A percentile compares a stretch with the other conserved stretches of the same genome.
phyloP scores from a whole-genome alignment of 2,113 vertebrate species.

The Actenoides lindsayi region DNA sequence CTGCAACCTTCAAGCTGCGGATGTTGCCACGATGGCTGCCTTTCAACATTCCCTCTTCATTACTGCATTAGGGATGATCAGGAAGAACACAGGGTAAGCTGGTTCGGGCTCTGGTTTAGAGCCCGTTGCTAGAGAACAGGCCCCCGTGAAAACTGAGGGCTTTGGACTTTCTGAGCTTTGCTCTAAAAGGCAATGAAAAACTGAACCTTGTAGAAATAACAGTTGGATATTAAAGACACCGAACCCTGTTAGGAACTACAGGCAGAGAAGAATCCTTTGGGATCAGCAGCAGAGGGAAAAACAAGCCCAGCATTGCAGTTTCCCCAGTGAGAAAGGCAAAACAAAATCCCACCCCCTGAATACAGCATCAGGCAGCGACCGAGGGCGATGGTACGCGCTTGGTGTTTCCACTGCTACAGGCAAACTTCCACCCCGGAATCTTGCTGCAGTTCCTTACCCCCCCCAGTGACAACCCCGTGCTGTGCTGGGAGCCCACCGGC shows the following conservation, averaged over 20 bases:
- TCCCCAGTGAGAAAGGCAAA: not conserved
- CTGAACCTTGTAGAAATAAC: not conserved
- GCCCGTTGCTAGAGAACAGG: not conserved
- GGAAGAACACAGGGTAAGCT: not conserved
- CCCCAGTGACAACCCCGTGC: not conserved
- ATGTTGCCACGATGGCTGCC: not conserved
- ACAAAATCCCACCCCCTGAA: not conserved
- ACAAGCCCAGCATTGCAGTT: not conserved
- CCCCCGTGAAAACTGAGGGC: not conserved
- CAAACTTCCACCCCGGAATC: not conserved
- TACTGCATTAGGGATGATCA: not conserved
- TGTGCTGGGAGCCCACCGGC: not conserved
- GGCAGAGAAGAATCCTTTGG: not conserved
- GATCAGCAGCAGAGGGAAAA: not conserved
- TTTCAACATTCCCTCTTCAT: not conserved
- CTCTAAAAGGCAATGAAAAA: not conserved
- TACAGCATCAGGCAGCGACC: not conserved
- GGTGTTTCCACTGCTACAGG: not conserved
- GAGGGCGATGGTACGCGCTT: fast-evolving
- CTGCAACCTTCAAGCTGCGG: not conserved
- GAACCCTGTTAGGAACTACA: not conserved
- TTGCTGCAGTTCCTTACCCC: not conserved
- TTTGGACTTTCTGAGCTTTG: not conserved
- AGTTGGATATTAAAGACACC: not conserved
- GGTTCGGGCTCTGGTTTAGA: not conserved